Evolutionary conservation across 2,113 vertebrate genomes (phyloP), one percentile per base, ranked within the genome.

Genomic region (Phrynosoma platyrhinos): DNA sequence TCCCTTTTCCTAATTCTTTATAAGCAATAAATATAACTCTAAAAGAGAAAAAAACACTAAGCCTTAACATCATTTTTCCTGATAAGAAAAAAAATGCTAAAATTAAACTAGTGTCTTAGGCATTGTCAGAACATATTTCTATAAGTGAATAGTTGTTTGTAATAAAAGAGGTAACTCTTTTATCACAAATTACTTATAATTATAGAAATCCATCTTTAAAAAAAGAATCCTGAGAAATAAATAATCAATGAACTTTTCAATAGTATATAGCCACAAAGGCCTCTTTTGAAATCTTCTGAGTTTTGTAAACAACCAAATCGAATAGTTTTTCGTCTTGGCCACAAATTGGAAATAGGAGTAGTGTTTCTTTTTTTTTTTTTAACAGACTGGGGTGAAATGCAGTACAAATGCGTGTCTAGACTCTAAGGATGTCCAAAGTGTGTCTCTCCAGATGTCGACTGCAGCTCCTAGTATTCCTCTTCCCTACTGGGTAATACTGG

Each of bases 81-180:
- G 66, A 23, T 4, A 90, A 90, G 89, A 86, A 36, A 88, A 86
- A 42, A 14, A 25, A 0, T 64, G 62, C 0, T 47, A 40, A 75
- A 83, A 86, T 85, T 69, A 88, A 89, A 74, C 25, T 3, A 9
- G 72, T 85, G 25, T 88, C 52, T 79, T 55, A 13, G 21, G 83
- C 71, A 76, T 36, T 36, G 36, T 36, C 36, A 36, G 36, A 36
- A 36, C 36, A 36, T 36, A 36, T 36, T 36, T 36, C 36, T 36
- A 36, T 36, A 36, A 36, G 36, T 36, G 36, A 36, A 36, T 36
- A 36, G 36, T 36, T 36, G 36, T 36, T 36, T 36, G 36, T 36
- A 36, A 36, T 36, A 36, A 36, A 36, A 36, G 36, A 36, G 2
- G 36, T 36, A 36, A 36, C 36, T 36, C 36, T 36, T 36, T 36